phyloP scores from a whole-genome alignment of 2,113 vertebrate species.

The Natator depressus region DNA sequence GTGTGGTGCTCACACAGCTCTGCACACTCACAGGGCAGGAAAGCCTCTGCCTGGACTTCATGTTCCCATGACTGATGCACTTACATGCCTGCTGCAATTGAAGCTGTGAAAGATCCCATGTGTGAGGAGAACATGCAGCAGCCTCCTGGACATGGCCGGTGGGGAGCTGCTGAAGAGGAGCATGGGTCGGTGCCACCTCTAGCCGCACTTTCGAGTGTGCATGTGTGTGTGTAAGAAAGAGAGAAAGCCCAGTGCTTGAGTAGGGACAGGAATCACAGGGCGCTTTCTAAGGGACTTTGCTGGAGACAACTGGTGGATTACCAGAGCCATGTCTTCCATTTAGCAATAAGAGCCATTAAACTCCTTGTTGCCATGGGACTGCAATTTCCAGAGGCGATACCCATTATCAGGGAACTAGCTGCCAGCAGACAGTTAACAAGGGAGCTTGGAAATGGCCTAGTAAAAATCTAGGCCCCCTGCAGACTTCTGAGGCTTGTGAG shows the following conservation, averaged over 20 bases:
- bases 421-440: slow-evolving; percentile 61
- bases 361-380: slow-evolving; percentile 70
- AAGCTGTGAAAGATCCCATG: background rate
- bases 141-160: background rate
- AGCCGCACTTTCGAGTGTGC: background rate
- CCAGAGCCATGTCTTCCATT: slow-evolving; percentile 14
- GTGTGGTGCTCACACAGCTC: background rate
- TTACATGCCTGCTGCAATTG: too few species aligned
- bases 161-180: background rate
- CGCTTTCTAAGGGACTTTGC: background rate
- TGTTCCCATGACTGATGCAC: background rate
- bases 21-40: background rate
- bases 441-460: background rate
- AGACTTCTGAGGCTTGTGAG: background rate
- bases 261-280: background rate
- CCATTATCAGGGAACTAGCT: slow-evolving; percentile 46
- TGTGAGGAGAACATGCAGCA: background rate
- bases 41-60: background rate
- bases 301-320: slow-evolving; percentile 15
- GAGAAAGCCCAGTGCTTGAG: background rate
- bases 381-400: slow-evolving; percentile 51
- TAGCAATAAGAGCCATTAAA: slow-evolving; percentile 57
- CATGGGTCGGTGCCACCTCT: too few species aligned
- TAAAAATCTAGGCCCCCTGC: slow-evolving; percentile 44
- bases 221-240: background rate